Evolutionary conservation across 2,888 invertebrate species (phyloP), one percentile per base, ranked within the genome.

Genomic region (Chloroclysta siterata): DNA sequence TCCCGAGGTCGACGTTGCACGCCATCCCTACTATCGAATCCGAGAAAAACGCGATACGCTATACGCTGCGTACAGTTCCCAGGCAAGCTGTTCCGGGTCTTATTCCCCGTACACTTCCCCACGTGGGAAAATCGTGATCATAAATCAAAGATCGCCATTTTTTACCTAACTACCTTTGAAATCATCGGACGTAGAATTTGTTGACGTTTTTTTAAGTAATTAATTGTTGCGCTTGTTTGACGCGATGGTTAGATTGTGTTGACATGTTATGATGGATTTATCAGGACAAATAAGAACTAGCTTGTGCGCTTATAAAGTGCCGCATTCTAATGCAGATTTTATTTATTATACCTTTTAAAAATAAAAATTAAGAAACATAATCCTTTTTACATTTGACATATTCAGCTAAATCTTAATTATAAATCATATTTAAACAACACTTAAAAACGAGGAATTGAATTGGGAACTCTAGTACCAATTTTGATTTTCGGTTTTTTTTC

Each of bases 121-220:
- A 90, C 90, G 92, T 93, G 92, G 89, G 92, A 93, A 91, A 81
- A 85, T 80, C 82, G 78, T 78, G 82, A 81, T 83, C 79, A 87
- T 90, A 88, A 88, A 89, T 88, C 88, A 86, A 79, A 72, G 72
- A 71, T 74, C 70, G 71, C 72, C 67, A 79, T 80, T 81, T 82
- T 83, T 80, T 83, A 78, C 75, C 73, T 72, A 69, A n/a, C 61
- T 63, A 71, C 71, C 65, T 63, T 57, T 55, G 55, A 58, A 65
- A 65, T 52, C 53, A 60, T 58, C 29, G 65, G 47, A 58, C 55
- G 65, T 53, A 58, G 67, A 60, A 66, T 68, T 69, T 69, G 69
- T 69, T 64, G 65, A 67, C 55, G 42, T 41, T 57, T 63, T 60
- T 60, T 60, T 47, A 10, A 53, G 39, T 60, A 41, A 54, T 63